Base-by-base conservation (phyloP, 2,797 vertebrate genomes). In the Lepidocolaptes lacrymiger region DNA sequence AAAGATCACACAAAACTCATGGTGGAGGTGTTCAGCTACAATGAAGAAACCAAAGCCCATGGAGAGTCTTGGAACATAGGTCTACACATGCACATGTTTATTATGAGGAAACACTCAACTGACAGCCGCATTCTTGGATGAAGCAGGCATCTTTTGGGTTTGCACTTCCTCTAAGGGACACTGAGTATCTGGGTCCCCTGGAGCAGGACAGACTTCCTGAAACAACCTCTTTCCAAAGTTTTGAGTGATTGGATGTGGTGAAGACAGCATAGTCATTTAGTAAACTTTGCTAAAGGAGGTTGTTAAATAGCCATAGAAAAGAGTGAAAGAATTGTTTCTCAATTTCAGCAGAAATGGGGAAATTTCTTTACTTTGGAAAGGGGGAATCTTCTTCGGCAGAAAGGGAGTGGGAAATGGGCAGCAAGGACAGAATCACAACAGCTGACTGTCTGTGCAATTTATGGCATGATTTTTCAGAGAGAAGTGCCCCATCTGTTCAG, bases 391-490 rank as follows among this genome's bases (percentile, higher is more conserved):
- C 55, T 62, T 58, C 0, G 1, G 56, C 36, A 88, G 78, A 91
- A 46, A 64, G 56, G 36, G 82, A 79, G 54, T 46, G 34, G 32
- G 69, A 92, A 91, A 76, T 22, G 49, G 81, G 82, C 93, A 91
- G 78, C 36, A 26, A 89, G 82, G 73, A 90, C 58, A 86, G 76
- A 95, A 75, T 68, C 69, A 78, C 55, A 89, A 61, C 76, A 89
- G 88, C 80, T 94, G 80, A 77, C 56, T 85, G 54, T 49, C 79
- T 79, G 30, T 59, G 58, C 73, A 88, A 95, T 73, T 88, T 85
- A 84, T 66, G 69, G 85, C 48, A 90, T 48, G 58, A 80, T 78
- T 91, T 96, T 95, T 91, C 85, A 91, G 55, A 93, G 52, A 85
- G 61, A 93, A 93, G 63, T 78, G 56, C 58, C 73, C 49, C 9